Percentiles rank a stretch among this genome's conserved stretches.
These are phyloP conservation scores for Carterocephalus palaemon DNA, from an alignment of 2,888 invertebrate genomes.

Conservation along the genomic window DNA sequence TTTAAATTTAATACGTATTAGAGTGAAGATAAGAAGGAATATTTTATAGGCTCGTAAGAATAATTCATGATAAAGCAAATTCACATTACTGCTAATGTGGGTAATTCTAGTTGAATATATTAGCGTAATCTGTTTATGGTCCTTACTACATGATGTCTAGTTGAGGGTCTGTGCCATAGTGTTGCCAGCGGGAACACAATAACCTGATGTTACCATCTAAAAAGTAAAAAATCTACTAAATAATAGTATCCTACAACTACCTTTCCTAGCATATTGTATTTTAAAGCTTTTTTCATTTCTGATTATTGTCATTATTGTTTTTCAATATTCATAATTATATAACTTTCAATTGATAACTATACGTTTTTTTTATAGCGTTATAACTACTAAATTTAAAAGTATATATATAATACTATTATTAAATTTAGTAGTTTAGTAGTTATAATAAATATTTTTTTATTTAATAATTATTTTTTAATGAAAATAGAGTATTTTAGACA, in stretches of 20 bases:
- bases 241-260: constrained; percentile 49
- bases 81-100: too few species aligned
- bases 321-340: constrained; percentile 36
- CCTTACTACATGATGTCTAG: constrained; percentile 71
- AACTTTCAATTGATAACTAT: too few species aligned
- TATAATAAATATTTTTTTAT: too few species aligned
- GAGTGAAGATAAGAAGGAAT: too few species aligned
- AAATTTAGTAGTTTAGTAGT: constrained; percentile 66
- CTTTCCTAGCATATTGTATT: constrained; percentile 59
- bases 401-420: constrained; percentile 50
- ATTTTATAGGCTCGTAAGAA: too few species aligned
- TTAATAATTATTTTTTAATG: constrained; percentile 1
- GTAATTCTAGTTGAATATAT: constrained; percentile 2
- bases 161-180: constrained; percentile 73
- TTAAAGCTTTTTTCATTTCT: constrained; percentile 68
- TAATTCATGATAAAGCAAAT: too few species aligned
- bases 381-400: too few species aligned
- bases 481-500: constrained; percentile 12
- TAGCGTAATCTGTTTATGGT: constrained; percentile 46
- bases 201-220: constrained; percentile 71
- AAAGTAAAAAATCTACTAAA: constrained; percentile 36
- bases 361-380: too few species aligned
- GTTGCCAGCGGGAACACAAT: constrained; percentile 74
- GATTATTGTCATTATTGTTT: constrained; percentile 61
- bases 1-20: constrained; percentile 6